Evolutionary conservation across 2,113 vertebrate genomes (phyloP).

Genomic region (Aptenodytes patagonicus): DNA sequence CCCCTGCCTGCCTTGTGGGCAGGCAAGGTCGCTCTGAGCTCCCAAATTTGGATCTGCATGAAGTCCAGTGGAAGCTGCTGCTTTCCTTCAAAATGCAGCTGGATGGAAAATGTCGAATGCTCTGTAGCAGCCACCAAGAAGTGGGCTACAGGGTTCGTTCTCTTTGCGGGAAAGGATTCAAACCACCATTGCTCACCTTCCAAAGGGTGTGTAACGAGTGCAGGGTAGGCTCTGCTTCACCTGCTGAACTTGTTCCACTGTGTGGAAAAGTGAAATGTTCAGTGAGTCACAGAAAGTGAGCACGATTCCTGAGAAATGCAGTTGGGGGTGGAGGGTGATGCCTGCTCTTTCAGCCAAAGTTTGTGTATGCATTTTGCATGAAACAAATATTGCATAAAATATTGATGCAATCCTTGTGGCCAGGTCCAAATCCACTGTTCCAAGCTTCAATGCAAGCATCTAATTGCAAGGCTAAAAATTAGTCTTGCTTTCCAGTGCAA

Average conservation of each 20-base stretch:
- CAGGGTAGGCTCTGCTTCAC: not conserved
- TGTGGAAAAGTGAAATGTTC: not conserved
- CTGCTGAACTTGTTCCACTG: slow-evolving; percentile 27
- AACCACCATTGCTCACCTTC: not conserved
- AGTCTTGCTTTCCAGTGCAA: not conserved
- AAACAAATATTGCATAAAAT: slow-evolving; percentile 44
- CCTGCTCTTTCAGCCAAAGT: not conserved
- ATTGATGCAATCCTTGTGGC: not conserved
- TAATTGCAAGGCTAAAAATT: not conserved
- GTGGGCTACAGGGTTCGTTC: not conserved
- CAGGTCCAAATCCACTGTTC: not conserved
- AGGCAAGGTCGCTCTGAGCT: not conserved
- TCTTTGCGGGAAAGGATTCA: not conserved
- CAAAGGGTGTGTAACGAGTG: not conserved
- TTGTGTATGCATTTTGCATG: not conserved
- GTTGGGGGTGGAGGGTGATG: not conserved
- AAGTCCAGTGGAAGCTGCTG: not conserved
- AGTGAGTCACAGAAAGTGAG: slow-evolving; percentile 10
- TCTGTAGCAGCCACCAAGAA: not conserved
- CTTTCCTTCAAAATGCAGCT: not conserved
- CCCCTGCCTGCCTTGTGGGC: not conserved
- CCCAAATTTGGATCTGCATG: not conserved
- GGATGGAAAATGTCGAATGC: not conserved
- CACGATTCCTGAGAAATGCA: not conserved
- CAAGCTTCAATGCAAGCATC: not conserved